Percentiles rank a stretch among this genome's conserved stretches.
Evolutionary conservation across 2,113 vertebrate species (phyloP).

Genomic region (Tamias sibiricus): DNA sequence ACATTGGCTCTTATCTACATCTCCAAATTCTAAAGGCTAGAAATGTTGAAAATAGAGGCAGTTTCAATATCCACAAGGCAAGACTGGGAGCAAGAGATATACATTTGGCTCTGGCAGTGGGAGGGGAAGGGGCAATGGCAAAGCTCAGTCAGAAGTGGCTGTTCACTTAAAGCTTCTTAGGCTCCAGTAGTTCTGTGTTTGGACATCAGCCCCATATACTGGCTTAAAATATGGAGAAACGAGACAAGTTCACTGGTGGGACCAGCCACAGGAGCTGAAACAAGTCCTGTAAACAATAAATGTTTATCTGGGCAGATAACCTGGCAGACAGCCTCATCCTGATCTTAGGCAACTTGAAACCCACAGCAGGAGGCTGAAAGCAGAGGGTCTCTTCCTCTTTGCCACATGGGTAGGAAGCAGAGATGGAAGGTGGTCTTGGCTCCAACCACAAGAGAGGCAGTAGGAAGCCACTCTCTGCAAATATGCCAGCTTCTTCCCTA

Average conservation of each 20-base stretch:
- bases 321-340: constrained; percentile 63
- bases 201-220: constrained; percentile 58
- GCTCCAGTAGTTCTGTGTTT: constrained; percentile 44
- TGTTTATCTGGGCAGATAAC: constrained; percentile 82
- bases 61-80: constrained; percentile 41
- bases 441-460: constrained; percentile 42
- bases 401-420: constrained; percentile 58
- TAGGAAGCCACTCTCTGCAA: constrained; percentile 75
- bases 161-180: not conserved
- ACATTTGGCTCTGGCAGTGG: constrained; percentile 27
- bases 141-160: constrained; percentile 56
- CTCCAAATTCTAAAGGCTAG: constrained; percentile 14
- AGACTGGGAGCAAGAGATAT: constrained; percentile 28
- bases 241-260: constrained; percentile 58
- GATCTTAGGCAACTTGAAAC: constrained; percentile 72
- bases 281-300: constrained; percentile 73
- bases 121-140: constrained; percentile 1
- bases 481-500: not conserved
- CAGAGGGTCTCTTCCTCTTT: constrained; percentile 41
- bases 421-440: constrained; percentile 76
- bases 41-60: constrained; percentile 55
- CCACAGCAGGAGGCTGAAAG: constrained; percentile 55
- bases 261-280: constrained; percentile 73
- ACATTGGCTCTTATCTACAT: not conserved
- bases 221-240: constrained; percentile 64